A percentile compares a stretch with the other conserved stretches of the same genome.
Conservation (phyloP, 2,888 invertebrate species). For the Diplazon laetatorius region DNA sequence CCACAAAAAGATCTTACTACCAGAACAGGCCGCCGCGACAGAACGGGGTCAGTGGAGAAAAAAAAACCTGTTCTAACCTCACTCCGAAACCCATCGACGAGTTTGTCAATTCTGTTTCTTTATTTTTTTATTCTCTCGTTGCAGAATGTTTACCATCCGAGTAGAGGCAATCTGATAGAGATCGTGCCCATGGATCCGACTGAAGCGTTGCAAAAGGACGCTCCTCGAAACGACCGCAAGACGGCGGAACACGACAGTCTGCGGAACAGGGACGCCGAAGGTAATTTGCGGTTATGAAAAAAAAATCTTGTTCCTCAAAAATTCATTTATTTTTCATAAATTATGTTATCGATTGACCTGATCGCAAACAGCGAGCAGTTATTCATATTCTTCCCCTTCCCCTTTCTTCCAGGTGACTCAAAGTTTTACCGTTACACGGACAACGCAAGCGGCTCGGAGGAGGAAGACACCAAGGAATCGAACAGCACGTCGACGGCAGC, state of each 20-base stretch:
- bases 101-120: no score
- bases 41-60: conserved; percentile 72
- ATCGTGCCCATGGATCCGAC: conserved; percentile 82
- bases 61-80: no score
- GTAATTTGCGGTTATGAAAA: conserved; percentile 32
- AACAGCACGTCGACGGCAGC: conserved; percentile 21
- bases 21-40: conserved; percentile 70
- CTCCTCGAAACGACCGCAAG: conserved; percentile 35
- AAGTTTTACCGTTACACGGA: conserved; percentile 84
- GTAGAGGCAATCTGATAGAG: conserved; percentile 82
- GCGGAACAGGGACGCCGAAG: conserved; percentile 37
- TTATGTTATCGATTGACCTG: no score
- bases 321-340: no score
- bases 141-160: conserved; percentile 76
- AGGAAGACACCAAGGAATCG: conserved; percentile 72
- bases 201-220: conserved; percentile 66
- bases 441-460: conserved; percentile 82
- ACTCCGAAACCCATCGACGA: not conserved
- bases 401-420: conserved; percentile 73
- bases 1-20: conserved; percentile 67
- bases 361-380: no score
- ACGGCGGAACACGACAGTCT: conserved; percentile 22
- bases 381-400: no score
- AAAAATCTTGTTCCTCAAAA: no score
- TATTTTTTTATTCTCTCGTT: conserved; percentile 36